Conservation (phyloP, 2,888 invertebrate genomes). For the Drosophila acutilabella region DNA sequence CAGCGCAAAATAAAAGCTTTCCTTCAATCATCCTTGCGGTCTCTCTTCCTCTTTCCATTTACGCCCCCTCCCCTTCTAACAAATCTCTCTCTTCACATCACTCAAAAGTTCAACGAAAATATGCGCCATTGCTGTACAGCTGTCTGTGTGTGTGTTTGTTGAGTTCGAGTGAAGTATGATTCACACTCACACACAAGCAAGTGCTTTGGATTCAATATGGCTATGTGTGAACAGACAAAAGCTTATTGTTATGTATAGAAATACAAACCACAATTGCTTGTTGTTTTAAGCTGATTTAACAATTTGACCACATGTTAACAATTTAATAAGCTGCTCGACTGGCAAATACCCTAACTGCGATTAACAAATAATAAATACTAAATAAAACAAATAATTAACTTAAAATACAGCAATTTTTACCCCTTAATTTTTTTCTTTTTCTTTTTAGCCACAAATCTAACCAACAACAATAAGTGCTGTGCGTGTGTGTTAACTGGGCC, state of each 20-base stretch:
- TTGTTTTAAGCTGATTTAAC: slow-evolving; percentile 30
- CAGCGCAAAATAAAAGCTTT: neutral
- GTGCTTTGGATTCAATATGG: neutral
- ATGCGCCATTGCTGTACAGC: slow-evolving; percentile 19
- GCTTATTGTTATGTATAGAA: slow-evolving; percentile 22
- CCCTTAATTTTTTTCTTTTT: neutral
- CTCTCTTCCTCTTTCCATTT: neutral
- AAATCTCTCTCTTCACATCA: slow-evolving; percentile 1
- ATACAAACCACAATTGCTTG: slow-evolving; percentile 17
- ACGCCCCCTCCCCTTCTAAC: neutral
- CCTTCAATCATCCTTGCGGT: neutral
- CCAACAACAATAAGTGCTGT: neutral
- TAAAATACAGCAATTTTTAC: no score
- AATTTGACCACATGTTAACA: slow-evolving; percentile 4
- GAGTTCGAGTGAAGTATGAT: slow-evolving; percentile 27
- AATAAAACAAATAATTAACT: neutral
- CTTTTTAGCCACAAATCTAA: slow-evolving; percentile 9
- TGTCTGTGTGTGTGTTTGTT: slow-evolving; percentile 9
- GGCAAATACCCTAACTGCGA: neutral
- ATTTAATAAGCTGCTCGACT: neutral
- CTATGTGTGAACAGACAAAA: slow-evolving; percentile 24
- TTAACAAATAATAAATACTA: neutral
- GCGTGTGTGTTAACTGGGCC: slow-evolving; percentile 37
- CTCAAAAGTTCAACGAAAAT: slow-evolving; percentile 48
- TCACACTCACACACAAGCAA: slow-evolving; percentile 24